These are phyloP conservation scores for Ophion ventricosus DNA, from an alignment of 2,888 invertebrate genomes.

Conservation along the genomic window DNA sequence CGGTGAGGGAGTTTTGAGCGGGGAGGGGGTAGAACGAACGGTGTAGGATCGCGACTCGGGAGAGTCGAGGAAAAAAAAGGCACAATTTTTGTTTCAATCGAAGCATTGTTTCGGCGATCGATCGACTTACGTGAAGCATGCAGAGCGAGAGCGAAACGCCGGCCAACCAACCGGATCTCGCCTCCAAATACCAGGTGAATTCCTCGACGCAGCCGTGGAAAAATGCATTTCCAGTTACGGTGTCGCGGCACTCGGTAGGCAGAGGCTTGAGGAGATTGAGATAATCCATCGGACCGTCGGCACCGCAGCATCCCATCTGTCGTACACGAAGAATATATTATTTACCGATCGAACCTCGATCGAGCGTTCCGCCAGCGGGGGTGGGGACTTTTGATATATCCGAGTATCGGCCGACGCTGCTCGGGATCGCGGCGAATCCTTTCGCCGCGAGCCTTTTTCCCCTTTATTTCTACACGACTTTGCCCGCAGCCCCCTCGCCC, in stretches of 20 bases:
- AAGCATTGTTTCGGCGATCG: not conserved
- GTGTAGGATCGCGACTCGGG: not conserved
- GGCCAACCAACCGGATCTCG: conserved; percentile 92
- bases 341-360: not conserved
- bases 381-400: too few species aligned
- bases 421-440: too few species aligned
- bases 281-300: conserved; percentile 93
- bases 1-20: not conserved
- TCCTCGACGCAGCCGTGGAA: conserved; percentile 95
- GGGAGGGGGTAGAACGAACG: not conserved
- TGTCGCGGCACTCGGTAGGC: conserved; percentile 93
- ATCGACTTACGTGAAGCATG: conserved; percentile 89
- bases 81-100: too few species aligned
- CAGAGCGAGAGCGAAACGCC: conserved; percentile 91
- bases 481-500: too few species aligned
- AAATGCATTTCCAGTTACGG: conserved; percentile 94
- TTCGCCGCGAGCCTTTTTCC: too few species aligned
- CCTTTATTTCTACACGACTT: too few species aligned
- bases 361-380: not conserved
- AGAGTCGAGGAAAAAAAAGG: not conserved
- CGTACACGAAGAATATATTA: conserved; percentile 46
- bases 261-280: conserved; percentile 90
- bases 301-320: conserved; percentile 95
- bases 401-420: too few species aligned
- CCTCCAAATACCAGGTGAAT: conserved; percentile 94